Evolutionary conservation across 1,140 invertebrate genomes (phyloP), one percentile per base, ranked within the genome.

Genomic region (Scaptomyza montana): DNA sequence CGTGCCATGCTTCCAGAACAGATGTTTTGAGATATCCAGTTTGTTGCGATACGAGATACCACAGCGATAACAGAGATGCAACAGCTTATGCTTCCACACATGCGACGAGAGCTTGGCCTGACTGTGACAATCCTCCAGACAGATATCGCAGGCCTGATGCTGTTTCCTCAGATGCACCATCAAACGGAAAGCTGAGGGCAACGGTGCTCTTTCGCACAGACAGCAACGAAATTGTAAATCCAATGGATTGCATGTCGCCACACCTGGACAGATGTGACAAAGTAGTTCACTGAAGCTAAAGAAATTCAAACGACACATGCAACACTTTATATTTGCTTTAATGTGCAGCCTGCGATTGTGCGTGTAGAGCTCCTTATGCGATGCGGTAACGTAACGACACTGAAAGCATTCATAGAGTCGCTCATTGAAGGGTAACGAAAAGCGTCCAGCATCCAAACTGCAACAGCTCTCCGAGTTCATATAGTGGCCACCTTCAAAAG

Each of bases 1-100:
- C 4, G 96, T 97, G 10, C 96, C 96, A 91, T 98, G 96, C 90
- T 98, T 97, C 97, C 96, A 98, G 90, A 97, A 97, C 43, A 97
- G 92, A 93, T 98, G 96, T 82, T 96, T 96, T 39, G 95, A 96
- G 54, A 97, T 97, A 80, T 97, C 96, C 43, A 95, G 95, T 91
- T 97, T 97, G 91, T 97, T 97, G 56, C 96, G 93, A 90, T 97
- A 97, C 4, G 96, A 94, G 72, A 97, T 96, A 25, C 95, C 95
- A 92, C 96, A 97, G 43, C 96, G 94, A 91, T 97, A 97, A 90
- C 97, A 97, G 16, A 97, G 91, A 92, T 97, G 96, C 92, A 96
- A 94, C 30, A 97, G 91, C 91, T 97, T 97, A 89, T 97, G 97
- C 90, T 97, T 97, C 96, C 96, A 97, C 39, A 97, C 96, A 89